Base-by-base conservation (phyloP, 2,113 vertebrate genomes). In the Cynopterus brachyotis region DNA sequence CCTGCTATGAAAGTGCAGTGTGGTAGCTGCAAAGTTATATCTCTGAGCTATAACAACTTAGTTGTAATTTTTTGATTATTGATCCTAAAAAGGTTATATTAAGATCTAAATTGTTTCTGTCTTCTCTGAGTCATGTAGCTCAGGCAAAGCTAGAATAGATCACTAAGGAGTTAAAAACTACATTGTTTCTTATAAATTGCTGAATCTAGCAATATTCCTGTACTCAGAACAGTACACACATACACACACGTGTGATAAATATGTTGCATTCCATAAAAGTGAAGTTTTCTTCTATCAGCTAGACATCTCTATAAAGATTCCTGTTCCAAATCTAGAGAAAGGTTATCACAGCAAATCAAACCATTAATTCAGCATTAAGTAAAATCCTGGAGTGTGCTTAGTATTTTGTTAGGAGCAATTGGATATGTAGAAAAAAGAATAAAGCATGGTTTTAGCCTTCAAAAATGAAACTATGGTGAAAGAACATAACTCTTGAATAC, bases 241-340 rank as follows among this genome's bases (percentile, higher is more conserved):
- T 9, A 66, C 16, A 59, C 6, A 16, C 17, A 40, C 7, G 10
- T 0, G 2, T 2, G 11, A 2, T 42, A 28, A 45, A 20, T 15
- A 37, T 6, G 16, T 1, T 17, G 13, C n/a, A n/a, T 67, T 73
- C 30, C 40, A 67, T 40, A 57, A 47, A 69, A 12, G 5, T 47
- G 11, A 85, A 45, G 8, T 26, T 75, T 67, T 40, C 20, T 26
- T 84, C 35, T 35, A 47, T 47, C 20, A 32, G 6, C 26, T 55
- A 32, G 26, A 82, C 40, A 69, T 12, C 11, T 60, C 64, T 37
- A 17, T 50, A 50, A 24, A 47, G 24, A 80, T 20, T 75, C 26
- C 42, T 69, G 42, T 32, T 80, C 9, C 19, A 67, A 6, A 55
- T 70, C 19, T 40, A 40, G 19, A 47, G 5, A 73, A 11, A 70